Evolutionary conservation across 2,797 vertebrate genomes (phyloP), one percentile per base, ranked within the genome.

Genomic region (Peromyscus nudipes): DNA sequence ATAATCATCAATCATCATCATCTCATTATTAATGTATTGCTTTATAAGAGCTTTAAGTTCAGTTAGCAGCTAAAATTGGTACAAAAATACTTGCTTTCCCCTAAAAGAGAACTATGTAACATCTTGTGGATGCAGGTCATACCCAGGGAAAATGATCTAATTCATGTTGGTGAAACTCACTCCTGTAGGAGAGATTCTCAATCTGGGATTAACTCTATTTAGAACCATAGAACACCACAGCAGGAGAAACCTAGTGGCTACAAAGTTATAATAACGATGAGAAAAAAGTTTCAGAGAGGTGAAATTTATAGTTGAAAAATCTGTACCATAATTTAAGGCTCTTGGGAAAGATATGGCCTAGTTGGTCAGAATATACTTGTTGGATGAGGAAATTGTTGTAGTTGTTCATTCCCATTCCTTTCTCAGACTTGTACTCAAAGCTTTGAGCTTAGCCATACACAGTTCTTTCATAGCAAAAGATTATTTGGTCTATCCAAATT

Each of bases 301-400:
- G 25, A 89, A 94, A 96, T 88, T 94, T 88, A 55, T 40, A 37
- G 60, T 96, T 91, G 27, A 55, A 85, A 92, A 97, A 73, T 88
- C 12, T 81, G 2, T 34, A 77, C 57, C 43, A 46, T 84, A 94
- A 91, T 17, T 80, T 92, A 88, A 96, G 65, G 34, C 31, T 95
- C 52, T 65, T 76, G 93, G 73, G 81, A 95, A 85, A 92, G 43
- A 83, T 79, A 19, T 77, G 46, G 52, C 57, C 67, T 65, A 81
- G 67, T 16, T 89, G 92, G 55, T 67, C 77, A 19, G 69, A 94
- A 95, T 90, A 89, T 86, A 65, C 65, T 89, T 89, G 73, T 43
- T 83, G 29, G 79, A 13, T 91, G 67, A 96, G 55, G 19, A 86
- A 89, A 82, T 73, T 93, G 37, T 81, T 92, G 27, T 80, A 91